phyloP scores from a whole-genome alignment of 2,113 vertebrate species.

The Nesogale talazaci region DNA sequence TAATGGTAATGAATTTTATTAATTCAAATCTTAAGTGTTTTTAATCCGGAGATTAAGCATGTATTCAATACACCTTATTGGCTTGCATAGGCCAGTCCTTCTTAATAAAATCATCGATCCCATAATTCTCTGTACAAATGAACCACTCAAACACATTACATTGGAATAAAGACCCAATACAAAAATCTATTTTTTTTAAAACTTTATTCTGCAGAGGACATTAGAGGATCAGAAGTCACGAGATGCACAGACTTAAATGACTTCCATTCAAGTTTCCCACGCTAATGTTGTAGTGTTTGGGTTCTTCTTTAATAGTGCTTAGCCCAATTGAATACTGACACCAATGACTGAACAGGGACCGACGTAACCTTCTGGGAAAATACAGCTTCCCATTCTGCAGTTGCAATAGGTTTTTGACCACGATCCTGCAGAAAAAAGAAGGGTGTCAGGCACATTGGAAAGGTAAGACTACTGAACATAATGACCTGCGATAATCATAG shows the following conservation, averaged over 20 bases:
- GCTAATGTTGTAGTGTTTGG: neutral
- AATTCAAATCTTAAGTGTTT: too few species aligned
- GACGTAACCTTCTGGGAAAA: accelerated
- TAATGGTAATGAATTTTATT: too few species aligned
- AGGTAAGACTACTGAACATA: too few species aligned
- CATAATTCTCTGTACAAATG: too few species aligned
- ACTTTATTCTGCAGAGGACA: neutral
- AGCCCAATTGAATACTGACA: neutral
- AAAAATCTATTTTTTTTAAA: accelerated
- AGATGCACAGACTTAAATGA: accelerated
- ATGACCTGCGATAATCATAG: too few species aligned
- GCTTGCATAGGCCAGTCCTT: too few species aligned
- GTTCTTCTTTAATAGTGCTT: neutral
- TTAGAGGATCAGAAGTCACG: neutral
- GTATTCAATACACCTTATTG: too few species aligned
- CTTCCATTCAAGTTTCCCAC: too few species aligned
- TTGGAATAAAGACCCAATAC: neutral
- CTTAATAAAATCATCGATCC: too few species aligned
- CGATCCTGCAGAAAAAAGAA: neutral
- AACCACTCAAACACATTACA: neutral
- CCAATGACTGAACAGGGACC: neutral
- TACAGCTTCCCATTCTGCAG: accelerated
- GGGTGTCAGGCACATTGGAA: too few species aligned
- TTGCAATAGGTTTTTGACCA: accelerated
- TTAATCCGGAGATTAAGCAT: too few species aligned